Evolutionary conservation across 2,797 vertebrate genomes (phyloP).

Genomic region (Buceros bicornis): DNA sequence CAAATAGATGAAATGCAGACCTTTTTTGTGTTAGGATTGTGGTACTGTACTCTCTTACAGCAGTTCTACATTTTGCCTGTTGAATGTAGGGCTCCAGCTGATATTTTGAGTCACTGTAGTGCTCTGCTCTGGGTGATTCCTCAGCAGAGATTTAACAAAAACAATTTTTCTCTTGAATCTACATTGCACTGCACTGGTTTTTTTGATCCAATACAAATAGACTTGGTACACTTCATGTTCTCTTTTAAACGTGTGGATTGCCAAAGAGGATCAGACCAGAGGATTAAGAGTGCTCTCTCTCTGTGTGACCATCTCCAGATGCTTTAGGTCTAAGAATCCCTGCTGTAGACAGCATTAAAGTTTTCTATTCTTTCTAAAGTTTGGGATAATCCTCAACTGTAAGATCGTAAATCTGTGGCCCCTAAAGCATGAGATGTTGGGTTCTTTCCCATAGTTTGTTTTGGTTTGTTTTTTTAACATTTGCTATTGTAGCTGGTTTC

Average conservation of each 20-base stretch:
- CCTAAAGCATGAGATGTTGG: slow-evolving; percentile 53
- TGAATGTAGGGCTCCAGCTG: background rate
- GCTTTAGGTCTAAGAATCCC: slow-evolving; percentile 44
- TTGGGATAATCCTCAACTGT: slow-evolving; percentile 58
- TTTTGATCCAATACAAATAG: background rate
- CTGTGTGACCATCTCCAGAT: slow-evolving; percentile 59
- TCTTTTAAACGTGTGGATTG: background rate
- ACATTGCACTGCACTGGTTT: background rate
- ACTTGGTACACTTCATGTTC: background rate
- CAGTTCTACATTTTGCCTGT: background rate
- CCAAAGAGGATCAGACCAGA: slow-evolving; percentile 22
- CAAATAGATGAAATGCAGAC: background rate
- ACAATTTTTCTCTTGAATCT: background rate
- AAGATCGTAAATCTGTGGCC: slow-evolving; percentile 52
- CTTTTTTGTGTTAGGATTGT: background rate
- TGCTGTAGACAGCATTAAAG: slow-evolving; percentile 35
- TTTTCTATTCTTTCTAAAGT: slow-evolving; percentile 57
- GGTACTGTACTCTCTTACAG: background rate
- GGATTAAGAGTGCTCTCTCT: slow-evolving; percentile 28
- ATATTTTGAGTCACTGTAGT: background rate
- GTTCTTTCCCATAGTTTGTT: slow-evolving; percentile 18
- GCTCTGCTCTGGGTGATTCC: background rate
- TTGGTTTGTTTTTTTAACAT: slow-evolving; percentile 14
- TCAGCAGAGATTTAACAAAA: background rate
- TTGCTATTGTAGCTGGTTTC: slow-evolving; percentile 40